These are phyloP conservation scores for Polypedilum pembai DNA, from an alignment of 1,140 invertebrate species.

Conservation along the genomic window DNA sequence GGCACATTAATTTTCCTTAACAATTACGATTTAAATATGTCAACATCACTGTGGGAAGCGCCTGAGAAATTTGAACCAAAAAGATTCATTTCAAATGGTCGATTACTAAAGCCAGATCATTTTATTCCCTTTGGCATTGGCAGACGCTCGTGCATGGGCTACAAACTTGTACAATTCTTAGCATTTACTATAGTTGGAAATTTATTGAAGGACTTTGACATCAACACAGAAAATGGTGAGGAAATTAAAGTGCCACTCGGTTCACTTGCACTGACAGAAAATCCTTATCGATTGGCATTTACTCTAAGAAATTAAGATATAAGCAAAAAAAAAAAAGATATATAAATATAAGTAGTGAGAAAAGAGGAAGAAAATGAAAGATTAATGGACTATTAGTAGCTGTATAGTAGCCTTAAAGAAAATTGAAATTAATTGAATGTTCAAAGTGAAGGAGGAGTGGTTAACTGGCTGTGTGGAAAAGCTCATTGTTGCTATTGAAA, in stretches of 20 bases:
- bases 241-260: conserved; percentile 52
- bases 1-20: conserved; percentile 76
- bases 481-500: background rate
- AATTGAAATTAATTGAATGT: conserved; percentile 25
- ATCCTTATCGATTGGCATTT: conserved; percentile 53
- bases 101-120: conserved; percentile 39
- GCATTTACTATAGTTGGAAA: conserved; percentile 60
- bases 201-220: conserved; percentile 61
- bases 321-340: background rate
- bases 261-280: conserved; percentile 56
- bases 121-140: conserved; percentile 78
- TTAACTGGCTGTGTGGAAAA: background rate
- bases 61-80: conserved; percentile 62
- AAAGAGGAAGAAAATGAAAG: conserved; percentile 5
- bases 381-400: conserved; percentile 23
- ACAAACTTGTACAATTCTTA: conserved; percentile 65
- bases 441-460: background rate
- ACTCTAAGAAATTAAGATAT: conserved; percentile 43
- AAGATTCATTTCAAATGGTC: conserved; percentile 53
- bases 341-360: background rate
- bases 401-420: conserved; percentile 10
- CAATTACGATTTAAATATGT: conserved; percentile 75
- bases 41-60: conserved; percentile 59
- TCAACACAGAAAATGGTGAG: conserved; percentile 48
- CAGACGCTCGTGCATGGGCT: conserved; percentile 73